Evolutionary conservation across 2,888 invertebrate genomes (phyloP), one percentile per base, ranked within the genome.

Genomic region (Polyploca ridens): DNA sequence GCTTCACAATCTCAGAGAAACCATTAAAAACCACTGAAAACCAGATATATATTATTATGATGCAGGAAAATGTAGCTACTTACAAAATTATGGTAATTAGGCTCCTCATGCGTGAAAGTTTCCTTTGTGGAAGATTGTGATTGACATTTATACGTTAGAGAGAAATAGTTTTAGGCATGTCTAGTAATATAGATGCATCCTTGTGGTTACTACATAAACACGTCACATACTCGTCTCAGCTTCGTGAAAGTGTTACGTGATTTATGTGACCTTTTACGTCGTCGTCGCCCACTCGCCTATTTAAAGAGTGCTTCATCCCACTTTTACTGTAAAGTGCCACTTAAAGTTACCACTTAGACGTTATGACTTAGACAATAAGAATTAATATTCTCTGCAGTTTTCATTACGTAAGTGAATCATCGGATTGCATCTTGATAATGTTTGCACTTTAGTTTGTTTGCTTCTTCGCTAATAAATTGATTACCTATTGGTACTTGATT

Each of bases 201-300:
- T 41, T 41, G 3, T 57, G 58, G 66, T 19, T 68, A 68, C 66
- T 71, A 69, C 69, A 74, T 72, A 75, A 74, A 75, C 65, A 73
- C 73, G 76, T 77, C 75, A 74, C 71, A 63, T 66, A 62, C 64
- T 69, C 69, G 73, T 73, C 68, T 71, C 64, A 71, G 64, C 66
- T 67, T 65, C 73, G 82, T 78, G 86, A 89, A 87, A 87, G 85
- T 82, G 81, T 88, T 87, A 84, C 81, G 79, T 87, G 82, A 83
- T 72, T 77, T 76, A 73, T 72, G 69, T 83, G 85, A 88, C 88
- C 86, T 88, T 89, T 87, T 73, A 74, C 67, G 69, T 63, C 62
- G 69, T 75, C 76, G 77, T 86, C 86, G 81, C 87, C 85, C 81
- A 87, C 87, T 76, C 78, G 75, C 82, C 79, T 77, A 71, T 59